Evolutionary conservation across 2,888 invertebrate species (phyloP).

Genomic region (Amphiduros pacificus): DNA sequence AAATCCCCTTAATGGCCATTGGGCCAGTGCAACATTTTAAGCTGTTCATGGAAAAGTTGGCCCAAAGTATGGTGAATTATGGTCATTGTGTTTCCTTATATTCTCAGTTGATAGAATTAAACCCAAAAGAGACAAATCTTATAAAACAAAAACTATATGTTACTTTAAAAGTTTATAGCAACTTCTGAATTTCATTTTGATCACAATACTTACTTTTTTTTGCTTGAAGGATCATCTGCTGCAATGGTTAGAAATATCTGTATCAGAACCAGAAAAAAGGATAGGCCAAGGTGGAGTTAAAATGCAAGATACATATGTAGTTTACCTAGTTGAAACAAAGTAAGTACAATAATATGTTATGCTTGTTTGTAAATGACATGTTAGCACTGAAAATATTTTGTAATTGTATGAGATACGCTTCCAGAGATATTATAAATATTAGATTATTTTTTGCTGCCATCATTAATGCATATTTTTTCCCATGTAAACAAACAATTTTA

Average conservation of each 20-base stretch:
- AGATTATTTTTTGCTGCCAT: neutral
- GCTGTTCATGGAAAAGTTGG: too few relatives aligned
- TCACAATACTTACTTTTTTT: neutral
- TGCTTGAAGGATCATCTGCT: slow-evolving; percentile 47
- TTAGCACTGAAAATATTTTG: too few relatives aligned
- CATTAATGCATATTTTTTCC: neutral
- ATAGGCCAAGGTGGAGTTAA: slow-evolving; percentile 40
- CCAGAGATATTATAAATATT: neutral
- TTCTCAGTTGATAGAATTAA: too few relatives aligned
- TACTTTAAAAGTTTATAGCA: neutral
- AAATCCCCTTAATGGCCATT: too few relatives aligned
- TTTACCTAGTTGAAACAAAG: slow-evolving; percentile 57
- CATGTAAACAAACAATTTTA: neutral
- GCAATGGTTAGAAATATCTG: slow-evolving; percentile 57
- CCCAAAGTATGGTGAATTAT: too few relatives aligned
- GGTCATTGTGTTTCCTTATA: too few relatives aligned
- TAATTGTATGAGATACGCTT: too few relatives aligned
- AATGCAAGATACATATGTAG: slow-evolving; percentile 57
- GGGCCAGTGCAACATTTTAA: too few relatives aligned
- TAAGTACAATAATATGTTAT: slow-evolving; percentile 31
- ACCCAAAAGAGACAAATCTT: too few relatives aligned
- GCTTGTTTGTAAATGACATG: too few relatives aligned
- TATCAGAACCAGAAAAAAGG: slow-evolving; percentile 56
- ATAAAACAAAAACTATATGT: too few relatives aligned
- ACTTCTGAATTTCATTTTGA: too few relatives aligned